Evolutionary conservation across 1,140 invertebrate species (phyloP).

Genomic region (Euschistus heros): DNA sequence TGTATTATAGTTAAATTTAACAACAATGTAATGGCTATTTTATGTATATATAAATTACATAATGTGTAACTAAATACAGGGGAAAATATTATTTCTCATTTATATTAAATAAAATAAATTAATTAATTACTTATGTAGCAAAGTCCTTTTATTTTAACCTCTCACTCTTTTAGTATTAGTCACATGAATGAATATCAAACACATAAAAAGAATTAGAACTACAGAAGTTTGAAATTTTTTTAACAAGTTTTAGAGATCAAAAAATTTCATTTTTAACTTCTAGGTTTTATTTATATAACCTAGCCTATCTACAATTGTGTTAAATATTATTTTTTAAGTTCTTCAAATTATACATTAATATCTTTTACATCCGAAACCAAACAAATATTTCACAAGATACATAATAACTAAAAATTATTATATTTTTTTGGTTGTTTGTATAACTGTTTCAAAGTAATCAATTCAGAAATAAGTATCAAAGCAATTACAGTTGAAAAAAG

Average conservation of each 20-base stretch:
- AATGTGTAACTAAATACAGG: slow-evolving; percentile 23
- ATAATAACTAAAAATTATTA: too few species aligned
- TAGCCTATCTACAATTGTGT: too few species aligned
- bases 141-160: background rate
- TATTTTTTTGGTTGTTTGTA: too few species aligned
- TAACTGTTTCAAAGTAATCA: too few species aligned
- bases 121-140: background rate
- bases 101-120: slow-evolving; percentile 24
- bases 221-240: background rate
- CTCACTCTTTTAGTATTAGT: too few species aligned
- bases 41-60: slow-evolving; percentile 25
- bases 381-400: too few species aligned
- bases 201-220: background rate
- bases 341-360: too few species aligned
- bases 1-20: slow-evolving; percentile 23
- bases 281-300: too few species aligned
- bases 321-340: too few species aligned
- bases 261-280: background rate
- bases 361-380: too few species aligned
- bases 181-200: background rate
- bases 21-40: slow-evolving; percentile 24
- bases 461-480: too few species aligned
- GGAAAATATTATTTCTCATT: slow-evolving; percentile 22
- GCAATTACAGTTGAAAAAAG: too few species aligned
- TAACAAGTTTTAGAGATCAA: background rate